Conservation (phyloP, 35 echinoderm and acorn worm genomes). For the Anneissia japonica region DNA sequence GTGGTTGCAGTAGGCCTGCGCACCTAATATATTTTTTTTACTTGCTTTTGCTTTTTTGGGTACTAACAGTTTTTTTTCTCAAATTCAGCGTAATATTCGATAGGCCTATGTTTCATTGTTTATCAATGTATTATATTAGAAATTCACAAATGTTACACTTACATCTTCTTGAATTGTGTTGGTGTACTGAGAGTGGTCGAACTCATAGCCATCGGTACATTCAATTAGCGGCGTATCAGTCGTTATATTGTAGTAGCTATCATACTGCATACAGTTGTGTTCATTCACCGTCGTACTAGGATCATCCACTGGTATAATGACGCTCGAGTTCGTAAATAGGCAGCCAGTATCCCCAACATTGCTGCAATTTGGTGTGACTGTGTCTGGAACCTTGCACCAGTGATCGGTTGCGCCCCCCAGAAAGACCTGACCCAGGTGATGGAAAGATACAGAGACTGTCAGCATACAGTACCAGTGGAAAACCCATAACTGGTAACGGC, state of each 20-base stretch:
- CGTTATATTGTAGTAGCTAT: not conserved
- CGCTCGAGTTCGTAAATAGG: not conserved
- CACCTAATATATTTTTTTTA: no score
- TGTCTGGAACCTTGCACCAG: constrained; percentile 14
- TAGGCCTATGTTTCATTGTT: no score
- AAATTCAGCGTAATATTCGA: no score
- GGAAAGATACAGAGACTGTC: not conserved
- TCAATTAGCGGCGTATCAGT: not conserved
- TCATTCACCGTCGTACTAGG: not conserved
- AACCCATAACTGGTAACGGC: constrained; percentile 5
- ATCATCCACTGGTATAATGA: not conserved
- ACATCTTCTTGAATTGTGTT: not conserved
- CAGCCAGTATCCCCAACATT: not conserved
- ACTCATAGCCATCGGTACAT: not conserved
- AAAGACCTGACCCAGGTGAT: constrained; percentile 13
- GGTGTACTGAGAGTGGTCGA: not conserved
- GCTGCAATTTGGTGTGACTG: not conserved
- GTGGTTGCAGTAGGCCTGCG: no score
- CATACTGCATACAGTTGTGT: not conserved
- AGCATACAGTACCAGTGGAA: constrained; percentile 25
- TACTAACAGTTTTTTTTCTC: no score
- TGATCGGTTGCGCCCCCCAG: constrained; percentile 8
- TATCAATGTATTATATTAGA: no score
- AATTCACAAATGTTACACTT: not conserved
- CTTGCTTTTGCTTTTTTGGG: no score